phyloP scores from a whole-genome alignment of 2,888 invertebrate species.

The Formica aserva region DNA sequence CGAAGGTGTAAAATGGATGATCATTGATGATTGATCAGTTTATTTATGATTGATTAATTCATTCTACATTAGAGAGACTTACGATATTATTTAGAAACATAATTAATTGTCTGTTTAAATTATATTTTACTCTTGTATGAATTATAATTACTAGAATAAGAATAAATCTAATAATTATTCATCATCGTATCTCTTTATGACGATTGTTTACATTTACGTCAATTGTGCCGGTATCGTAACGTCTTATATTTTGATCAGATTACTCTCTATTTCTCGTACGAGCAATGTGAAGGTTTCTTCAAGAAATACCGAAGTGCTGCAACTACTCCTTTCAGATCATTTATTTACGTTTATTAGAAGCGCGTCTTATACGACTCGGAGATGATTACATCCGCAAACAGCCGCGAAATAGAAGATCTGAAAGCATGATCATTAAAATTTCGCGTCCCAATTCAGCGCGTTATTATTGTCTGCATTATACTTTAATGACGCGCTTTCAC shows the following conservation, averaged over 20 bases:
- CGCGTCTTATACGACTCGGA: not conserved
- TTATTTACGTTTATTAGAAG: slow-evolving; percentile 30
- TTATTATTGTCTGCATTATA: slow-evolving; percentile 58
- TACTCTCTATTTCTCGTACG: not conserved
- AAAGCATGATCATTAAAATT: slow-evolving; percentile 37
- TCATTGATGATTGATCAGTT: slow-evolving; percentile 7
- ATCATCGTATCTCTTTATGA: not conserved
- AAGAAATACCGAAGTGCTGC: not conserved
- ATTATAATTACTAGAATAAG: not conserved
- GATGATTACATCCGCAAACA: not conserved
- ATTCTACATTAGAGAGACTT: not conserved
- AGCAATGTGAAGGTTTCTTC: not conserved
- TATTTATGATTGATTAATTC: not conserved
- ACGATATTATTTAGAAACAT: not conserved
- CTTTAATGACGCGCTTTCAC: slow-evolving; percentile 61
- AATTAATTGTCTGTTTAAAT: not conserved
- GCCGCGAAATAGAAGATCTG: not conserved
- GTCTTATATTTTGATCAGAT: not conserved
- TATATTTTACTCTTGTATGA: not conserved
- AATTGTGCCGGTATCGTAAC: not conserved
- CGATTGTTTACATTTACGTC: not conserved
- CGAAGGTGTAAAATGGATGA: not conserved
- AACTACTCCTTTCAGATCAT: not conserved
- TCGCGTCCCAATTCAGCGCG: not conserved
- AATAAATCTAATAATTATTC: not conserved